A percentile compares a stretch with the other conserved stretches of the same genome.
Conservation (phyloP, 2,888 invertebrate genomes). For the Acronicta psi region DNA sequence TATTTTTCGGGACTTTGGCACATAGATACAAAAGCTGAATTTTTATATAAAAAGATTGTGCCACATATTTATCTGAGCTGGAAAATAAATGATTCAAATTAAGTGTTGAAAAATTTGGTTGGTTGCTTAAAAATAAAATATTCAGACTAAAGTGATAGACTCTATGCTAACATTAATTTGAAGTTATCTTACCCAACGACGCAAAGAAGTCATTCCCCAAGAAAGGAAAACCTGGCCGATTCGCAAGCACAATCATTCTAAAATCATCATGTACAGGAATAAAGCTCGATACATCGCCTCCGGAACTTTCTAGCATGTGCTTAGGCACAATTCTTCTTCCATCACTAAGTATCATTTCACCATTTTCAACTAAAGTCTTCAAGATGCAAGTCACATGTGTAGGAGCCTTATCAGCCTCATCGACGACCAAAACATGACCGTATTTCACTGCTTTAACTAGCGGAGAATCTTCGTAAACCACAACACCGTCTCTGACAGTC, state of each 20-base stretch:
- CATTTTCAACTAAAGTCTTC: conserved; percentile 98
- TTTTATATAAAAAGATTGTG: no score
- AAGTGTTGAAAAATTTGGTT: no score
- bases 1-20: no score
- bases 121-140: no score
- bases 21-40: no score
- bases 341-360: conserved; percentile 98
- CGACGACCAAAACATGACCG: conserved; percentile 97
- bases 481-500: conserved; percentile 95
- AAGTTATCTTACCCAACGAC: conserved; percentile 90
- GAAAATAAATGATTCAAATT: no score
- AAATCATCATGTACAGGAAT: conserved; percentile 97
- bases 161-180: not conserved
- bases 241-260: conserved; percentile 97
- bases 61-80: no score
- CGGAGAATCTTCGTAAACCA: conserved; percentile 98
- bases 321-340: conserved; percentile 95
- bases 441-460: conserved; percentile 96
- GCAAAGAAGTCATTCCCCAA: conserved; percentile 98
- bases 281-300: conserved; percentile 81
- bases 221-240: conserved; percentile 99
- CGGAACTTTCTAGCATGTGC: conserved; percentile 79
- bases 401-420: conserved; percentile 99
- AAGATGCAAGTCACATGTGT: conserved; percentile 98
- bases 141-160: no score